Percentiles rank a stretch among this genome's conserved stretches.
Conservation (phyloP, 2,113 vertebrate genomes). For the Lophius piscatorius region DNA sequence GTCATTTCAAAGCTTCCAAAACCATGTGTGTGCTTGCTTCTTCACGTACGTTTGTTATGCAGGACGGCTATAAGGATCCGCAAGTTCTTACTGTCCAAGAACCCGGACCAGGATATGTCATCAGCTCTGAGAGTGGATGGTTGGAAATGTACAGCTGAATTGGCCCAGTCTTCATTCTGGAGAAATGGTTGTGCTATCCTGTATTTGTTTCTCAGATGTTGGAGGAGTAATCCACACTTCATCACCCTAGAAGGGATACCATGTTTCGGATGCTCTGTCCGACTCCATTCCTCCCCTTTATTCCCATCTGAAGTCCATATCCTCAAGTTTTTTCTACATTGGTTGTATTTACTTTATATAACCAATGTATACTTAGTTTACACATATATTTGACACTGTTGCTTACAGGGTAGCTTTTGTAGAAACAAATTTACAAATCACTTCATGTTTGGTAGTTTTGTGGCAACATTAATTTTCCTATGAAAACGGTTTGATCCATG, state of each 20-base stretch:
- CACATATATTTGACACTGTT: too few species aligned
- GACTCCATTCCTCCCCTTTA: background rate
- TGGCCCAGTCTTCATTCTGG: slow-evolving; percentile 19
- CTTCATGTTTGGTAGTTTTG: background rate
- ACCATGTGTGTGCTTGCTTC: slow-evolving; percentile 17
- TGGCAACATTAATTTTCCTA: too few species aligned
- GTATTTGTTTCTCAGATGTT: slow-evolving; percentile 34
- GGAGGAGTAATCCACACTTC: slow-evolving; percentile 16
- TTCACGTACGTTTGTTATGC: too few species aligned
- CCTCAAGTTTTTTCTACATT: slow-evolving; percentile 31
- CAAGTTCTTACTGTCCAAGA: background rate
- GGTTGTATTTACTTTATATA: slow-evolving; percentile 10
- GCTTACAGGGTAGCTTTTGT: too few species aligned
- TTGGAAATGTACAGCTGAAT: too few species aligned
- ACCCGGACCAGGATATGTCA: background rate
- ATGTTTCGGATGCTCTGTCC: slow-evolving; percentile 16
- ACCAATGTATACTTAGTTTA: background rate
- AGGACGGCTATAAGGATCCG: background rate
- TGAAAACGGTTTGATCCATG: too few species aligned
- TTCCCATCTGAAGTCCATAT: slow-evolving; percentile 53
- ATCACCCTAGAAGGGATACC: slow-evolving; percentile 18
- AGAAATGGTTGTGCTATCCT: slow-evolving; percentile 43
- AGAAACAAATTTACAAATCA: background rate
- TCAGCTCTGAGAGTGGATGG: background rate
- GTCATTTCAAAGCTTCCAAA: slow-evolving; percentile 25